Base-by-base conservation (phyloP, 2,797 vertebrate species). In the Xenops minutus region DNA sequence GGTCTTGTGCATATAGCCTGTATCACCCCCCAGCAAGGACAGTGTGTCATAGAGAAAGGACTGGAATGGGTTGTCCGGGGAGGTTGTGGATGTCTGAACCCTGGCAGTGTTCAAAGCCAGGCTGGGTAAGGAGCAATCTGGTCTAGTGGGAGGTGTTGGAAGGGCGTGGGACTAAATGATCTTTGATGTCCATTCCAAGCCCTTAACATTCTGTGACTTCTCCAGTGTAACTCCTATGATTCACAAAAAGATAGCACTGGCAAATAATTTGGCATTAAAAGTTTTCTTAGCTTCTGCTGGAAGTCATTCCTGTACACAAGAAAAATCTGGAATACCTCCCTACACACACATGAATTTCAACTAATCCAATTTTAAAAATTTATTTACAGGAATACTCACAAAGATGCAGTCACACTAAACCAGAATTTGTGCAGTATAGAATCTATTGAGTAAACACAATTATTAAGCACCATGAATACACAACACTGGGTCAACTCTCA, bases 171-270 rank as follows among this genome's bases (percentile, higher is more conserved):
- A 44, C 44, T 4, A 49, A 18, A 59, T 14, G 7, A 41, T 21
- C 51, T 20, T 32, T 46, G 36, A 29, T 12, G 21, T 48, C 30
- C 34, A 54, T 29, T 41, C 2, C 23, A 72, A 24, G 12, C 3
- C 52, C 7, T 54, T 52, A 41, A 7, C 30, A 24, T 41, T 61
- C 52, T 41, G 6, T 59, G 46, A 66, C 91, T 77, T 96, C 79
- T 85, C 61, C 85, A 84, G 80, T 29, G 44, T 22, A 95, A 94
- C 54, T 79, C 64, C 66, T 52, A n/a, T 41, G 68, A 95, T 74
- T 93, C 34, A 27, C 67, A 66, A 37, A 93, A 94, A 93, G 81
- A 69, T 43, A 96, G 91, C 83, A 94, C 75, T 89, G 74, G 64
- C 32, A 72, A 88, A 59, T 88, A 88, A 90, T 66, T 67, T 87